Percentiles rank a stretch among this genome's conserved stretches.
Conservation (phyloP, 2,113 vertebrate species). For the Ptilonorhynchus violaceus region DNA sequence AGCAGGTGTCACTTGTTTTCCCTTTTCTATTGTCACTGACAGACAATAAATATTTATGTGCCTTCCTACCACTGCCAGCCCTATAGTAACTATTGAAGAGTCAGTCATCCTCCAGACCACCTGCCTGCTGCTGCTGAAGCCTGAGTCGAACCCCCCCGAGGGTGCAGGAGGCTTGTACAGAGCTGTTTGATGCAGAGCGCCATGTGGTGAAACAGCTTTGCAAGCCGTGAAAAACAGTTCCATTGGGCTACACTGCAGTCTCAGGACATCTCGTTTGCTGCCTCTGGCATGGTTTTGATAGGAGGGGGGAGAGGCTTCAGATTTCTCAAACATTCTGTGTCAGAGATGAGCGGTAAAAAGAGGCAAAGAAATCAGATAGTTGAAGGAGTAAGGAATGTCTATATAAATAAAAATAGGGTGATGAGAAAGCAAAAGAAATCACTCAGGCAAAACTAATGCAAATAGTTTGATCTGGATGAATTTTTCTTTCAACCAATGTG, state of each 20-base stretch:
- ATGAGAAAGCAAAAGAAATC: not conserved
- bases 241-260: not conserved
- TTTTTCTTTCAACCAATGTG: not conserved
- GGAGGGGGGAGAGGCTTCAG: not conserved
- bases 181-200: not conserved
- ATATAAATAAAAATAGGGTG: not conserved
- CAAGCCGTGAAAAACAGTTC: not conserved
- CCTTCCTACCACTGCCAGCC: not conserved
- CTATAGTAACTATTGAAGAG: not conserved
- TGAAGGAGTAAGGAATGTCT: not conserved
- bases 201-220: not conserved
- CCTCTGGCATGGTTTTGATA: not conserved
- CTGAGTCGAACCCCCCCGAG: not conserved
- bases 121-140: not conserved
- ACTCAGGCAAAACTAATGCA: constrained; percentile 2
- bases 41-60: not conserved
- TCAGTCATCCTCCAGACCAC: not conserved
- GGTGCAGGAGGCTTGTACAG: not conserved
- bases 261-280: constrained; percentile 16
- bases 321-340: not conserved
- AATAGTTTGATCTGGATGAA: not conserved
- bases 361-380: not conserved
- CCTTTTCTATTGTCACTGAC: not conserved
- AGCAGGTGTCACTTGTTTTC: not conserved
- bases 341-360: not conserved